Evolutionary conservation across 2,797 vertebrate genomes (phyloP).

Genomic region (Betta splendens): DNA sequence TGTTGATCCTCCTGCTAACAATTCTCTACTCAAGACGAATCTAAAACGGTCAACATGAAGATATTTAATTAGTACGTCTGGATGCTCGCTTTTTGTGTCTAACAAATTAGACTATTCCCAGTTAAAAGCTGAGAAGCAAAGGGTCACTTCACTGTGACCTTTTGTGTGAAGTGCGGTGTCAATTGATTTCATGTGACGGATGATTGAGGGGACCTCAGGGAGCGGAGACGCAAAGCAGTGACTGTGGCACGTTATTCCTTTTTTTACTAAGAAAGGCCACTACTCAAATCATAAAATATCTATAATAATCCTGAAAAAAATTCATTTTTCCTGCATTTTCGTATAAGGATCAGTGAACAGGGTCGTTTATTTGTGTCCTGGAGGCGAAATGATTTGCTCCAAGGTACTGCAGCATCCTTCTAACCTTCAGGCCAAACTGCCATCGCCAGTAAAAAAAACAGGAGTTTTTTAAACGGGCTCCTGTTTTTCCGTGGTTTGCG

Average conservation of each 20-base stretch:
- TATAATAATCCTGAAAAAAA: no score
- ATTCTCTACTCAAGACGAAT: constrained; percentile 2
- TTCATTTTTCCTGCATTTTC: no score
- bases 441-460: constrained; percentile 32
- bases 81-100: not conserved
- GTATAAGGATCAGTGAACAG: constrained; percentile 15
- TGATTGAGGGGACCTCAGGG: constrained; percentile 22
- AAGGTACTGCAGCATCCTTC: constrained; percentile 34
- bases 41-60: not conserved
- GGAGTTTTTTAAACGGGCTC: constrained; percentile 13
- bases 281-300: no score
- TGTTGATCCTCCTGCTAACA: constrained; percentile 40
- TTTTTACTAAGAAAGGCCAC: no score
- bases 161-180: constrained; percentile 34
- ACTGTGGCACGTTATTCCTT: constrained; percentile 17
- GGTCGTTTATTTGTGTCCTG: constrained; percentile 37
- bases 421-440: constrained; percentile 39
- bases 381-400: constrained; percentile 30
- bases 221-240: constrained; percentile 5
- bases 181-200: constrained; percentile 31
- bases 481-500: constrained; percentile 24
- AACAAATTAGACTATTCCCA: constrained; percentile 4
- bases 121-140: not conserved
- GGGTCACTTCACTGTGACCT: not conserved
- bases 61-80: not conserved